A percentile compares a stretch with the other conserved stretches of the same genome.
phyloP scores from a whole-genome alignment of 2,888 invertebrate genomes.

The Platycnemis pennipes region DNA sequence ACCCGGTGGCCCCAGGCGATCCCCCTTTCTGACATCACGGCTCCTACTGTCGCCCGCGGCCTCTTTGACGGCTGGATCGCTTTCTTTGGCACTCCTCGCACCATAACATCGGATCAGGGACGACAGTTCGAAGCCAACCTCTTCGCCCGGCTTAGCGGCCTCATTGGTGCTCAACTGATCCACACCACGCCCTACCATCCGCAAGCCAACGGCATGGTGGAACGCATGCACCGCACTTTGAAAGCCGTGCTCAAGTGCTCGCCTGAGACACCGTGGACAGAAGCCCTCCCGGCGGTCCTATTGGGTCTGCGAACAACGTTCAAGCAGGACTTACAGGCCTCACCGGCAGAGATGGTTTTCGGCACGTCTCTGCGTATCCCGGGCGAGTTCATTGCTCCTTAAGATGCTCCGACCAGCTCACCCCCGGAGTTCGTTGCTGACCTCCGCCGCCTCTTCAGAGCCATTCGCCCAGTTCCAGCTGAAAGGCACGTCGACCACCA shows the following conservation, averaged over 20 bases:
- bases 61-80: neutral
- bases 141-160: neutral
- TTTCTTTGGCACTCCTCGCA: neutral
- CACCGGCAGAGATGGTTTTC: no score
- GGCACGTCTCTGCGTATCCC: no score
- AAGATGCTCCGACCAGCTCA: no score
- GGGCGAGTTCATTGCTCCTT: no score
- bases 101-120: neutral
- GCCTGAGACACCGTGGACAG: neutral
- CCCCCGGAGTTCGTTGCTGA: no score
- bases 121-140: neutral
- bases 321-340: neutral
- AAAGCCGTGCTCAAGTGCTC: neutral
- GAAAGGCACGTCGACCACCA: no score
- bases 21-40: neutral
- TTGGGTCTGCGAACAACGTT: neutral
- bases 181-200: neutral
- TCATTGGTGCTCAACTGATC: neutral
- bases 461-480: no score
- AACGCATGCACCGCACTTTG: neutral
- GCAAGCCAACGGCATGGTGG: conserved; percentile 7
- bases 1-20: neutral
- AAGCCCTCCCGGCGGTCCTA: neutral
- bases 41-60: neutral
- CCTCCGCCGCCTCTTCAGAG: no score